Percentiles rank a stretch among this genome's conserved stretches.
Evolutionary conservation across 2,113 vertebrate genomes (phyloP).

Genomic region (Stigmatopora argus): DNA sequence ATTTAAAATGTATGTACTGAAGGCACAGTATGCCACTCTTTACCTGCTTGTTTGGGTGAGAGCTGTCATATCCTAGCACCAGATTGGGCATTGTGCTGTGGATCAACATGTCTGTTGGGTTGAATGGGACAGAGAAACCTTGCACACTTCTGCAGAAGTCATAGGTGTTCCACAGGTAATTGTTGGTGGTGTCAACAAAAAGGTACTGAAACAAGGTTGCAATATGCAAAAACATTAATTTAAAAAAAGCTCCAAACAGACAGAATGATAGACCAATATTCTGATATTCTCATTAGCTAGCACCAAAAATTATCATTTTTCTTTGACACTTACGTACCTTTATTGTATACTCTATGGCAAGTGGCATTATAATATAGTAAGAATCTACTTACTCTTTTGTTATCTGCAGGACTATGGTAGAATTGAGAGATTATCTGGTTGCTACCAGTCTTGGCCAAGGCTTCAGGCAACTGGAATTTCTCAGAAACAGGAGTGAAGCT

Average conservation of each 20-base stretch:
- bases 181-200: constrained; percentile 83
- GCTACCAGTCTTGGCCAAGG: constrained; percentile 57
- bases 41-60: constrained; percentile 94
- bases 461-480: constrained; percentile 69
- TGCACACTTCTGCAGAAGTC: constrained; percentile 86
- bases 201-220: constrained; percentile 76
- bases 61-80: constrained; percentile 85
- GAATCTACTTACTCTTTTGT: constrained; percentile 80
- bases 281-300: too few species aligned
- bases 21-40: background rate
- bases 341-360: background rate
- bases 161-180: constrained; percentile 88
- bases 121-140: constrained; percentile 85
- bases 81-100: constrained; percentile 79
- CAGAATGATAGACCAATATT: too few species aligned
- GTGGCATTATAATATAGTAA: background rate
- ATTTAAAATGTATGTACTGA: background rate
- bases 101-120: constrained; percentile 86
- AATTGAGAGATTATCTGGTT: constrained; percentile 89
- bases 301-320: too few species aligned
- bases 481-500: constrained; percentile 81
- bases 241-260: too few species aligned
- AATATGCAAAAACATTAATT: too few species aligned
- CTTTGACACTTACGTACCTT: too few species aligned
- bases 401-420: constrained; percentile 95